These are phyloP conservation scores for Callorhinus ursinus DNA, from an alignment of 2,113 vertebrate genomes.

Conservation along the genomic window DNA sequence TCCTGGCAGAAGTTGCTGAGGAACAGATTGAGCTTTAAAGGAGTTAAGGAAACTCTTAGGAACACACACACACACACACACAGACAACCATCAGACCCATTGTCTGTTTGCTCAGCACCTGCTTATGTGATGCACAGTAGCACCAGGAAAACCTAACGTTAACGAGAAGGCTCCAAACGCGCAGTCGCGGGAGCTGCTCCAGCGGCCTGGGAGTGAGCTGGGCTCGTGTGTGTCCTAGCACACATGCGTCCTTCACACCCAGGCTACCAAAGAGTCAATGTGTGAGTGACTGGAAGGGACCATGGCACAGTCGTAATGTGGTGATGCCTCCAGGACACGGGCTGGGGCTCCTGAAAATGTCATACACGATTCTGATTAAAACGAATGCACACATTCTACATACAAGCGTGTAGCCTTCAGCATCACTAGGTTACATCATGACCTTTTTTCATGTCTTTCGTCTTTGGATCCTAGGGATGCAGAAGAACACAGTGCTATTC, in stretches of 20 bases:
- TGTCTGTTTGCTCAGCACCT: neutral
- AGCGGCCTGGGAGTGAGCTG: accelerated
- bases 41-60: neutral
- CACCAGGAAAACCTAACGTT: no score
- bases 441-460: neutral
- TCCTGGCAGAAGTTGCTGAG: neutral
- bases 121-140: neutral
- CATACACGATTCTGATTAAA: neutral
- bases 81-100: neutral
- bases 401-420: neutral
- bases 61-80: neutral
- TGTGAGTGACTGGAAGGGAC: no score
- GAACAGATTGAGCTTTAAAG: neutral
- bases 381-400: neutral
- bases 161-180: accelerated
- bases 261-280: neutral
- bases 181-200: neutral
- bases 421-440: neutral
- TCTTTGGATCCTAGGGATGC: neutral
- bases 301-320: neutral
- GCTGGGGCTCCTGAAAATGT: neutral
- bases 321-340: neutral
- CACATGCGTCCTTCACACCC: neutral
- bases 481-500: neutral
- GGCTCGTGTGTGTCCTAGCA: neutral